phyloP scores from a whole-genome alignment of 2,888 invertebrate genomes.

The Graphium colonna region DNA sequence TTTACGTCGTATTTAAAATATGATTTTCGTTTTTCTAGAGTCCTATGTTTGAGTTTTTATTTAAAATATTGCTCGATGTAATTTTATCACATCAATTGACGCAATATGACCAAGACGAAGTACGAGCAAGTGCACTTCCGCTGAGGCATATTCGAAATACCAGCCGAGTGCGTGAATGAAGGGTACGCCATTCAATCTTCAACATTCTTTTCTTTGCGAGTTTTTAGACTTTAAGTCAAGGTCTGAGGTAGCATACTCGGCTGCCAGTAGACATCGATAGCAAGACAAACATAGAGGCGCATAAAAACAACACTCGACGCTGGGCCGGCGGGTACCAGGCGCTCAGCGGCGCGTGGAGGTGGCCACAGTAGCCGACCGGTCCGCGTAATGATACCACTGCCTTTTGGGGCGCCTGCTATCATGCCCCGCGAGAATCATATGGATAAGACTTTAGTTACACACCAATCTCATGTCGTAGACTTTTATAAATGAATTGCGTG shows the following conservation, averaged over 20 bases:
- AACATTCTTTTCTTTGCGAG: slow-evolving; percentile 28
- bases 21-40: too few species aligned
- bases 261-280: slow-evolving; percentile 49
- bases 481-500: too few species aligned
- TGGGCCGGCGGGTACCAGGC: slow-evolving; percentile 59
- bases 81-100: background rate
- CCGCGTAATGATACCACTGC: slow-evolving; percentile 70
- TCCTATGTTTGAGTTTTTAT: too few species aligned
- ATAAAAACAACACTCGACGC: slow-evolving; percentile 64
- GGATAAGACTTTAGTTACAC: slow-evolving; percentile 43
- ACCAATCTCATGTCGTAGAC: too few species aligned
- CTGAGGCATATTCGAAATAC: slow-evolving; percentile 59
- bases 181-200: slow-evolving; percentile 51
- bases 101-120: background rate
- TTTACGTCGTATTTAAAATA: background rate
- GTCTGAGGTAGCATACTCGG: slow-evolving; percentile 10
- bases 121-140: slow-evolving; percentile 22
- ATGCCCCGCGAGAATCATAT: slow-evolving; percentile 49
- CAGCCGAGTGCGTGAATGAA: slow-evolving; percentile 66
- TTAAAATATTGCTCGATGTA: too few species aligned
- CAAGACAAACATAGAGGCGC: slow-evolving; percentile 62
- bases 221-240: slow-evolving; percentile 6
- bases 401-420: slow-evolving; percentile 74
- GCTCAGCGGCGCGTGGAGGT: slow-evolving; percentile 54
- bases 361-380: slow-evolving; percentile 60